These are phyloP conservation scores for Oophaga pumilio DNA, from an alignment of 2,113 vertebrate genomes.

Conservation along the genomic window DNA sequence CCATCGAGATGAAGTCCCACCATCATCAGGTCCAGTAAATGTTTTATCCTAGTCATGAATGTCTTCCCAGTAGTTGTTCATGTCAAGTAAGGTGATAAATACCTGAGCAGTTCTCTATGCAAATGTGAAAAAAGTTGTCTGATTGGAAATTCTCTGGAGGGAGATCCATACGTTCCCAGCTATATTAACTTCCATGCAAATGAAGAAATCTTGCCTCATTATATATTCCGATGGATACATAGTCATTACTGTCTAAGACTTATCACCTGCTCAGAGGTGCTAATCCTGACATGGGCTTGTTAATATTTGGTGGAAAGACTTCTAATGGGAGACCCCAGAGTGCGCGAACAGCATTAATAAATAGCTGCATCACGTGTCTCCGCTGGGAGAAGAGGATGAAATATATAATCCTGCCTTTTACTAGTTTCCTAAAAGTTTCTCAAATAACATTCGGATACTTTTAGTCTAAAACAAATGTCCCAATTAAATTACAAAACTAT, in stretches of 20 bases:
- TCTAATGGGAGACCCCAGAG: constrained; percentile 14
- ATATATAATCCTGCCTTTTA: not conserved
- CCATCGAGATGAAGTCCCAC: not conserved
- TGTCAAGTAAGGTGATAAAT: not conserved
- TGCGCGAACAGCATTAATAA: constrained; percentile 3
- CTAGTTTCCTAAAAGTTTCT: too few relatives aligned
- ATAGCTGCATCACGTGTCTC: not conserved
- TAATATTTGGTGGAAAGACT: constrained; percentile 7
- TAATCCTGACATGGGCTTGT: not conserved
- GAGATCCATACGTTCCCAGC: not conserved
- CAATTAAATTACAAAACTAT: too few relatives aligned
- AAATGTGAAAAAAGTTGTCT: constrained; percentile 24
- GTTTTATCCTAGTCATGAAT: not conserved
- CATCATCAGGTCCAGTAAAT: not conserved
- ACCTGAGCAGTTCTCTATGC: not conserved
- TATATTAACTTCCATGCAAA: constrained; percentile 6
- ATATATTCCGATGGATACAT: not conserved
- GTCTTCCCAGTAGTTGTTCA: not conserved
- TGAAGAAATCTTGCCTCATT: not conserved
- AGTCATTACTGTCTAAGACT: constrained; percentile 7
- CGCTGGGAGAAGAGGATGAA: not conserved
- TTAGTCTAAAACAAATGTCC: too few relatives aligned
- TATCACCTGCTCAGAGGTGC: constrained; percentile 17
- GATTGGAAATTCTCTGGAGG: constrained; percentile 19
- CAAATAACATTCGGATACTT: too few relatives aligned